These are phyloP conservation scores for Gisinianus flammeolus DNA, from an alignment of 2,888 invertebrate genomes.

Conservation along the genomic window DNA sequence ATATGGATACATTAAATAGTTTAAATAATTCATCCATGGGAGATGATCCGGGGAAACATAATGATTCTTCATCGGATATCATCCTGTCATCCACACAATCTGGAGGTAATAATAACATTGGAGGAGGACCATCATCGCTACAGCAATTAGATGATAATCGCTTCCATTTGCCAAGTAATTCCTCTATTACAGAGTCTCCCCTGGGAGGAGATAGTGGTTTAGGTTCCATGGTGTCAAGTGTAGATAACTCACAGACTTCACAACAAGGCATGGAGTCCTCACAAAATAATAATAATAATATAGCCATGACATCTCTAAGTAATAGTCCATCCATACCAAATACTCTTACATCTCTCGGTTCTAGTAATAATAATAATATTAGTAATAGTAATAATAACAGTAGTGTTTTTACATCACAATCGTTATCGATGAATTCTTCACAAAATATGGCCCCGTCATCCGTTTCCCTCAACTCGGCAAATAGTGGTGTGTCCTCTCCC, in stretches of 20 bases:
- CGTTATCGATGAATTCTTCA: constrained; percentile 27
- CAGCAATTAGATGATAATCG: constrained; percentile 30
- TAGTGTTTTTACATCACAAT: constrained; percentile 17
- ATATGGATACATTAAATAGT: constrained; percentile 31
- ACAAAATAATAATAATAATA: constrained; percentile 17
- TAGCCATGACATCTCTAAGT: constrained; percentile 38
- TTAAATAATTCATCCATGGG: constrained; percentile 31
- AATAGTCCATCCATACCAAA: constrained; percentile 42
- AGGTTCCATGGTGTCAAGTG: constrained; percentile 41
- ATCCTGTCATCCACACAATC: constrained; percentile 22
- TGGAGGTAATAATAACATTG: background rate
- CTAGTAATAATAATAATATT: constrained; percentile 12
- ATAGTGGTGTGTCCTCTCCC: constrained; percentile 22
- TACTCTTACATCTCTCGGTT: constrained; percentile 35
- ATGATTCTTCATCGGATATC: constrained; percentile 20
- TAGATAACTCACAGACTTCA: constrained; percentile 40
- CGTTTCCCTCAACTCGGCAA: constrained; percentile 12
- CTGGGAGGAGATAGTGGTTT: constrained; percentile 39
- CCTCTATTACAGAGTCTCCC: constrained; percentile 36
- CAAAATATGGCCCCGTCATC: constrained; percentile 56
- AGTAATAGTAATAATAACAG: background rate
- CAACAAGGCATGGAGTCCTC: constrained; percentile 34
- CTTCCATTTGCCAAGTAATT: constrained; percentile 38
- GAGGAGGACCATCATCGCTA: constrained; percentile 1
- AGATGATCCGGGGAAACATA: constrained; percentile 26